Evolutionary conservation across 2,888 invertebrate genomes (phyloP).

Genomic region (Limnephilus lunatus): DNA sequence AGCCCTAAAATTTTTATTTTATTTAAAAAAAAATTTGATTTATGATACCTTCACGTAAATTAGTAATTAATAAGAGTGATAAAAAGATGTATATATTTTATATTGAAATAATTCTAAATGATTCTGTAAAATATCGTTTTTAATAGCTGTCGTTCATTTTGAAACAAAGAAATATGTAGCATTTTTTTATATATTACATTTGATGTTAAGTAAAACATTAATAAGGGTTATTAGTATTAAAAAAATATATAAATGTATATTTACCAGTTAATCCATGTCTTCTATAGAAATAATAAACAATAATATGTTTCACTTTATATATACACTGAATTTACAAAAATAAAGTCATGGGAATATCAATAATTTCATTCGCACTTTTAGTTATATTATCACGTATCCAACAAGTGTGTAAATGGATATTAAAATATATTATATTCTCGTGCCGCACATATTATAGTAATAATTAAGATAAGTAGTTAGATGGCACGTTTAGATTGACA

Average conservation of each 20-base stretch:
- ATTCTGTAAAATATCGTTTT: too few species aligned
- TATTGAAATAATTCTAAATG: too few species aligned
- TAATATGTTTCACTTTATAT: background rate
- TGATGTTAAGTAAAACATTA: background rate
- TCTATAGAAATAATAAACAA: background rate
- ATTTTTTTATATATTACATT: background rate
- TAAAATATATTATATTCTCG: background rate
- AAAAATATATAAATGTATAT: background rate
- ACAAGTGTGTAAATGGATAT: background rate
- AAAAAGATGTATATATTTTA: fast-evolving
- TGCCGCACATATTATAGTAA: background rate
- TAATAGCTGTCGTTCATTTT: background rate
- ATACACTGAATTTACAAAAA: background rate
- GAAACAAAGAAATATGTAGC: background rate
- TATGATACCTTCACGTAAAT: background rate
- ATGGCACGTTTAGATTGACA: background rate
- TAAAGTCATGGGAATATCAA: background rate
- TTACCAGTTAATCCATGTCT: slow-evolving; percentile 25
- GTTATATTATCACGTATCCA: background rate
- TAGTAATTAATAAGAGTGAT: background rate
- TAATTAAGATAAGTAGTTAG: background rate
- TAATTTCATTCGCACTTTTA: background rate
- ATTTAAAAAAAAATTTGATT: background rate
- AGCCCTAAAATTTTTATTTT: background rate
- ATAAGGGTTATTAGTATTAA: background rate